Base-by-base conservation (phyloP, 2,888 invertebrate species). In the Dryomyza anilis region DNA sequence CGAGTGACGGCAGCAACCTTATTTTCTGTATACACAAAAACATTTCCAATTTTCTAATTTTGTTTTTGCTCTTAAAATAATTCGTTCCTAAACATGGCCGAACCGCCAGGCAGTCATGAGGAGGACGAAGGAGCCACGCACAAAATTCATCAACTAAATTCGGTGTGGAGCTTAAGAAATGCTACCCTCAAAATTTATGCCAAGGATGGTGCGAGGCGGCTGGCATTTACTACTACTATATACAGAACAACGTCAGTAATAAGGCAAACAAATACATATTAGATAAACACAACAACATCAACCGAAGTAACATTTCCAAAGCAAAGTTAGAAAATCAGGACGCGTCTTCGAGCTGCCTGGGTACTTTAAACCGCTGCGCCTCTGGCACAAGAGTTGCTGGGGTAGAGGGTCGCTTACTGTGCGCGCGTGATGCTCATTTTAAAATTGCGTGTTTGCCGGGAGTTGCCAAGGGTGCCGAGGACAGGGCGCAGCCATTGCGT, bases 11-110 rank as follows among this genome's bases (percentile, higher is more conserved):
- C 50, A 8, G 50, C n/a, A 27, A 25, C 12, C 27, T 21, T 14
- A 12, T 14, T 25, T 25, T 72, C 75, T 75, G 75, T 71, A 70
- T 70, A 69, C 60, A 69, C 72, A 69, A 72, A 75, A 75, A 75
- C 74, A 75, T 76, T 74, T 75, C 76, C 75, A 75, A 74, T 70
- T 43, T 25, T 75, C 75, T 75, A 75, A 75, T 74, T 76, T 74
- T 76, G 76, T 76, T 75, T 76, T 74, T 72, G n/a, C n/a, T n/a
- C n/a, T n/a, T n/a, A n/a, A n/a, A n/a, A n/a, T n/a, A n/a, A n/a
- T n/a, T 73, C 73, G 72, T n/a, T 25, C 50, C 50, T 50, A 27
- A 39, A 19, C 19, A 48, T 4, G 48, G 19, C 12, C 23, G 39
- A 5, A 21, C 3, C 4, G 21, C 7, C 2, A 14, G 1, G 23